Base-by-base conservation (phyloP, 1,140 invertebrate species). In the Galleria mellonella region DNA sequence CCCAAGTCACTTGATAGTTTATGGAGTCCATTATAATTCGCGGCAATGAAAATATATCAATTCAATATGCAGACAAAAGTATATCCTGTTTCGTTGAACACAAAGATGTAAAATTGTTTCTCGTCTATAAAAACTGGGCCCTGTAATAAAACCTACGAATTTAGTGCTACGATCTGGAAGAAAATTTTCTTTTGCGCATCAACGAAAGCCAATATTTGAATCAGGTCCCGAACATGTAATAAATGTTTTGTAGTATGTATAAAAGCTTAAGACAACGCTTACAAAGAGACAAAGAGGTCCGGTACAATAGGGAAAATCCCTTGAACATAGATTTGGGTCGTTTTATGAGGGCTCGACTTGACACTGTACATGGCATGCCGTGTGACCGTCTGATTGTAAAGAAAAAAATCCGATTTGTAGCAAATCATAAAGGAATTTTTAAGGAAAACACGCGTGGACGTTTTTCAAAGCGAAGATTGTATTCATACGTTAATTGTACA, bases 331-430 rank as follows among this genome's bases (percentile, higher is more conserved):
- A 47, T 47, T 47, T 33, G 45, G 43, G 10, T 14, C 37, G 45
- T 47, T 29, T 47, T 47, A 47, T 41, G 38, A 40, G 45, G 36
- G 45, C 37, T 4, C 27, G 12, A 30, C 45, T 40, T 47, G 43
- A 13, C 41, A 15, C 32, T 31, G 33, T 27, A 31, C 43, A 45
- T 45, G 23, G 43, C 35, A 35, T 7, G 42, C 32, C 14, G 2
- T 40, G 11, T 17, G 41, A 32, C 32, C 14, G 2, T 40, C 10
- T 17, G 41, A 38, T 38, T 23, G 17, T 23, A 14, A 35, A 35
- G 32, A 14, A 14, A 35, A 32, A 35, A 35, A 35, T 35, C 32
- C 32, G 32, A 35, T 35, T 14, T 13, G 3, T 35, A 14, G 7
- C 32, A 5, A 12, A 35, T 14, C 12, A 10, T 35, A 14, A 23